These are phyloP conservation scores for Panulirus ornatus DNA, from an alignment of 1,140 invertebrate species.

Conservation along the genomic window DNA sequence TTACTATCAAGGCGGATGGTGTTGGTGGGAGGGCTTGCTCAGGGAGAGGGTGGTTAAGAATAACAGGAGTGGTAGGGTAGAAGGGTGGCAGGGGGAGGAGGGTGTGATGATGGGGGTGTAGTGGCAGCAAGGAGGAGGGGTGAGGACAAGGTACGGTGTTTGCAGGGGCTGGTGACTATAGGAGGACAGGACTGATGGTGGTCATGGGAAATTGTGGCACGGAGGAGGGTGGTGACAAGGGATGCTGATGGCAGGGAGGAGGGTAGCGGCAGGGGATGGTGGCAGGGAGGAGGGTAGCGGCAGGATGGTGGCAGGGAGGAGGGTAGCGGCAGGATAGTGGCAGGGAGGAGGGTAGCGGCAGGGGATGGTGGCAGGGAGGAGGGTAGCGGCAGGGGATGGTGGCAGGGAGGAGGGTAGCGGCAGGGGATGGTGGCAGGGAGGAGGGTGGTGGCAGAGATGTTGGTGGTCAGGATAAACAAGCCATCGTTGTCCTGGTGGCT, in stretches of 20 bases:
- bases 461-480: constrained; percentile 2
- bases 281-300: not conserved
- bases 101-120: no score
- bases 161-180: no score
- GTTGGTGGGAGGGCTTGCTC: no score
- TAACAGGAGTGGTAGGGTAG: no score
- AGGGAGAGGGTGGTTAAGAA: no score
- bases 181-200: no score
- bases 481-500: constrained; percentile 17
- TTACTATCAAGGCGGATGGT: no score
- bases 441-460: not conserved
- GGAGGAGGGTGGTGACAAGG: not conserved
- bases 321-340: not conserved
- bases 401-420: not conserved
- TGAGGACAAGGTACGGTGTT: no score
- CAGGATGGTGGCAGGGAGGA: no score
- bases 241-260: not conserved
- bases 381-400: not conserved
- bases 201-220: not conserved
- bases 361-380: not conserved
- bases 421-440: not conserved
- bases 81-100: no score
- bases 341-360: not conserved
- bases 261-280: not conserved
- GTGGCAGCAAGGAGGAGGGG: no score